Base-by-base conservation (phyloP, 1,140 invertebrate species). In the Solenopsis fugax region DNA sequence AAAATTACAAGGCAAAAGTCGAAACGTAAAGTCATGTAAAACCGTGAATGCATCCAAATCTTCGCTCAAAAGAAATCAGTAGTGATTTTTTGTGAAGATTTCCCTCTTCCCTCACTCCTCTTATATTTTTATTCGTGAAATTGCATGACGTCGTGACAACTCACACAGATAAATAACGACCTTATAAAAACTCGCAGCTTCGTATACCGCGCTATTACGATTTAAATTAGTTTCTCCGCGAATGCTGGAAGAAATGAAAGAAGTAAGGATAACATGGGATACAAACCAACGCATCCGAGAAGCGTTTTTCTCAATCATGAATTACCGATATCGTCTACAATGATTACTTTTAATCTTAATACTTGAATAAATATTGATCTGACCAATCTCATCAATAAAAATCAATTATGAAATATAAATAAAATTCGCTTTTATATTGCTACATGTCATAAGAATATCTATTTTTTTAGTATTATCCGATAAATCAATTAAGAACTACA, bases 211-310 rank as follows among this genome's bases (percentile, higher is more conserved):
- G 76, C 71, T 89, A 90, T 88, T 90, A 90, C 54, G 89, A 90
- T 90, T 90, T 90, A 90, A 90, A 90, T 90, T 90, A 90, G 86
- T 90, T 90, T 29, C 76, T 29, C n/a, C 60, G 29, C 6, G 18
- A 81, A 72, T 72, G 18, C 16, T 58, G n/a, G 52, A 56, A 60
- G 13, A 75, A 29, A 41, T 16, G n/a, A 45, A 54, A 62, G 67
- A 18, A 60, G n/a, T 45, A 80, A 48, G 24, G n/a, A 54, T 48
- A 69, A 52, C 56, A 71, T 67, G 60, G 54, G 21, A 81, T 58
- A 29, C 10, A 81, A 78, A 64, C 18, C 6, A 52, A 6, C 6
- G 10, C 48, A 80, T 77, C 4, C 18, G 29, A 16, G 16, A 29
- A 3, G 4, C 6, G 21, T 81, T 81, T 78, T 81, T 56, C 37